Percentiles rank a stretch among this genome's conserved stretches.
These are phyloP conservation scores for Colostygia pectinataria DNA, from an alignment of 2,888 invertebrate genomes.

Conservation along the genomic window DNA sequence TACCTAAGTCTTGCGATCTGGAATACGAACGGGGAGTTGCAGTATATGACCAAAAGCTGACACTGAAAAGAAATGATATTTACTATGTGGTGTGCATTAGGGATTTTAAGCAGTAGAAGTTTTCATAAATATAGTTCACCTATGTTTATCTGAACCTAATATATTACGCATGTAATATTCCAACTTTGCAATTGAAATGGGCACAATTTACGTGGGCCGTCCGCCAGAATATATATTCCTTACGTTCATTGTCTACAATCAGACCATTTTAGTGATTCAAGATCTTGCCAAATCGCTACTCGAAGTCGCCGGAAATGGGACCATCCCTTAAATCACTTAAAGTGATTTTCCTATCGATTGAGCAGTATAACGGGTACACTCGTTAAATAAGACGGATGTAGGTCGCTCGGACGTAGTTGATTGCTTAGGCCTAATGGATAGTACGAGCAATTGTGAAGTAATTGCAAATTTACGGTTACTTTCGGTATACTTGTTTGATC, in stretches of 20 bases:
- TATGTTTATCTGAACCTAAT: not conserved
- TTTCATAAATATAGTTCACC: not conserved
- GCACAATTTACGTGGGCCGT: slow-evolving; percentile 19
- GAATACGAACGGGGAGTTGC: not conserved
- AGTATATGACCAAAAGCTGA: too few relatives aligned
- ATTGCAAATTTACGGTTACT: slow-evolving; percentile 31
- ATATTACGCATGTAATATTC: slow-evolving; percentile 16
- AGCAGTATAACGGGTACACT: slow-evolving; percentile 43
- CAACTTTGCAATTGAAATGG: slow-evolving; percentile 23
- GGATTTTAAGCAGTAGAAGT: too few relatives aligned
- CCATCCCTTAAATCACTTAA: slow-evolving; percentile 40
- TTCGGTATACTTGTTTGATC: slow-evolving; percentile 21
- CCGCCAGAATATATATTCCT: slow-evolving; percentile 25
- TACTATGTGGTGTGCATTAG: too few relatives aligned
- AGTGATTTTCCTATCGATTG: slow-evolving; percentile 64
- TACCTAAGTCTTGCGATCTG: not conserved
- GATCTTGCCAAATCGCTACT: slow-evolving; percentile 25
- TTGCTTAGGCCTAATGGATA: slow-evolving; percentile 46
- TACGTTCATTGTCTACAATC: slow-evolving; percentile 27
- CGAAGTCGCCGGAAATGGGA: slow-evolving; percentile 30
- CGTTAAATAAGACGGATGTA: slow-evolving; percentile 57
- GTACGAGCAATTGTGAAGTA: slow-evolving; percentile 33
- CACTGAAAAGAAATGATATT: too few relatives aligned
- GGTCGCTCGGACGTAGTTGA: slow-evolving; percentile 47
- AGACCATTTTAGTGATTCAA: slow-evolving; percentile 27